A percentile compares a stretch with the other conserved stretches of the same genome.
phyloP scores from a whole-genome alignment of 2,113 vertebrate species.

The Microcebus murinus region DNA sequence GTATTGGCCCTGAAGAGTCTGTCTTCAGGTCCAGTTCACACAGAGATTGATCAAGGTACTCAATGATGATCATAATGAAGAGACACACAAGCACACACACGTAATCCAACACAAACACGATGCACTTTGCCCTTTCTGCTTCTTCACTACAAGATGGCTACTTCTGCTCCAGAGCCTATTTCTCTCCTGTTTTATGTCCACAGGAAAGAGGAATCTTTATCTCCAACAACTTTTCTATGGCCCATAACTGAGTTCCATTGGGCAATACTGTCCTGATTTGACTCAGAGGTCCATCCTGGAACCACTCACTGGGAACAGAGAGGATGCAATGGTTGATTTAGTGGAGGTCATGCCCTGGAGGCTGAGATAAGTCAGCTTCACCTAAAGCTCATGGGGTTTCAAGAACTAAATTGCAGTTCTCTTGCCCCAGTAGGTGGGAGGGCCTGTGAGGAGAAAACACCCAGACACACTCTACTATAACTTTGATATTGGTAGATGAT shows the following conservation, averaged over 20 bases:
- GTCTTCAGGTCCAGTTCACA: neutral
- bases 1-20: neutral
- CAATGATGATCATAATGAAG: neutral
- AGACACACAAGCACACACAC: neutral
- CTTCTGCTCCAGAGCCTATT: neutral
- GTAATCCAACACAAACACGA: neutral
- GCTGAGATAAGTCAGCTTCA: neutral
- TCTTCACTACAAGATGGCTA: neutral
- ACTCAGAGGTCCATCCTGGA: neutral
- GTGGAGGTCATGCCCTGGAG: neutral
- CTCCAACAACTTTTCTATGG: neutral
- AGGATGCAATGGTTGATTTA: neutral
- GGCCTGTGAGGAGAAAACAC: neutral
- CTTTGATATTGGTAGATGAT: neutral
- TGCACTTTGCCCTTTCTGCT: neutral
- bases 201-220: neutral
- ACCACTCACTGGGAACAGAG: neutral
- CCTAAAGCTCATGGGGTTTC: neutral
- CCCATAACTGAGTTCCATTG: neutral
- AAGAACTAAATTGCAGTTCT: neutral
- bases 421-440: neutral
- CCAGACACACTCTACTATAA: neutral
- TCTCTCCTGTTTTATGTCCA: neutral
- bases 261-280: neutral
- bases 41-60: neutral